Evolutionary conservation across 2,797 vertebrate genomes (phyloP), one percentile per base, ranked within the genome.

Genomic region (Manis javanica): DNA sequence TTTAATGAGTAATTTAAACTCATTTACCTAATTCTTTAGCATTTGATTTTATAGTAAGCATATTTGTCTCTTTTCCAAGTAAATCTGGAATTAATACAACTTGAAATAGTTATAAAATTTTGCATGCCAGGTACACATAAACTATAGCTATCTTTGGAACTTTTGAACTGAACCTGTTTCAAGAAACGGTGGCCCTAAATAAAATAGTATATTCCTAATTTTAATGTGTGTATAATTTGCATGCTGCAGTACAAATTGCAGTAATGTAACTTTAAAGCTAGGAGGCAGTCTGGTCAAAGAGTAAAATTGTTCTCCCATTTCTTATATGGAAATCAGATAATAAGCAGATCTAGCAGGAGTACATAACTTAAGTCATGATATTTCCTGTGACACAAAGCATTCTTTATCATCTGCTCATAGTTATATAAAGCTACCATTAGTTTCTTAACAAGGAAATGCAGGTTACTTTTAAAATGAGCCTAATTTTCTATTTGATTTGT

Each of bases 211-310:
- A 53, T 23, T 78, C 34, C 8, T 83, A 42, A 72, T 46, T 49
- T 95, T 26, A 87, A 0, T 86, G 6, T 68, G 24, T 87, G 29
- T 19, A 31, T 39, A 83, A 14, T 79, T 81, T 82, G 49, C 0
- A 7, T 81, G 23, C 29, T 91, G 24, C 16, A 39, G 4, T 71
- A 74, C 75, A 68, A 66, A 53, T 72, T 97, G 92, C 68, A 97
- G 91, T 97, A 61, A 84, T 59, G 7, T 5, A 72, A 23, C 90
- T 87, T 31, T 86, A 72, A 92, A 81, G 57, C 90, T 96, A 97
- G 97, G 95, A 66, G 97, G 96, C 96, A 96, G 29, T 93, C 79
- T 96, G 21, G 77, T 95, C 95, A 97, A 89, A 97, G 78, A 94
- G 69, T 74, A 96, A 89, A 95, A 87, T 72, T 89, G 8, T 37